A percentile compares a stretch with the other conserved stretches of the same genome.
phyloP scores from a whole-genome alignment of 2,113 vertebrate genomes.

The Macaca mulatta region DNA sequence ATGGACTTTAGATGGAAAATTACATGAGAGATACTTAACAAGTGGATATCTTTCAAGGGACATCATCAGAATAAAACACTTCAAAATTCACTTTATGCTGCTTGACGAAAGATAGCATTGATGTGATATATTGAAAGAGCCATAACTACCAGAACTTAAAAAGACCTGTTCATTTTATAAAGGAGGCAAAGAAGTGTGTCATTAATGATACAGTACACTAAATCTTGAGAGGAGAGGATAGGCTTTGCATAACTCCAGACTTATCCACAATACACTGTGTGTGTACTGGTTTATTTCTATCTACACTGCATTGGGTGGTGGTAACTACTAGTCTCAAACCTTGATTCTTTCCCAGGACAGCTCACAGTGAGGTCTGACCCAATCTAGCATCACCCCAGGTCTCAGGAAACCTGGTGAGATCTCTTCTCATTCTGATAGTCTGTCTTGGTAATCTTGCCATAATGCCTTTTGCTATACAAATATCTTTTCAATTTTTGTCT shows the following conservation, averaged over 20 bases:
- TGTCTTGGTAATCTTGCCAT: not conserved
- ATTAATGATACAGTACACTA: not conserved
- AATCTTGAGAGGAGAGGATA: not conserved
- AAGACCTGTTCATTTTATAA: slow-evolving; percentile 46
- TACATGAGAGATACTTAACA: slow-evolving; percentile 64
- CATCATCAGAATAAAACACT: slow-evolving; percentile 44
- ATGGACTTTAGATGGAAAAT: slow-evolving; percentile 44
- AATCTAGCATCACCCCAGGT: not conserved
- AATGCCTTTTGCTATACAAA: not conserved
- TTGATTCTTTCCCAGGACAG: not conserved
- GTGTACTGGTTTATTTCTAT: not conserved
- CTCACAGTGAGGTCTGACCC: not conserved
- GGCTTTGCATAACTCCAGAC: not conserved
- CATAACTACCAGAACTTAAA: not conserved
- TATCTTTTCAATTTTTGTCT: not conserved
- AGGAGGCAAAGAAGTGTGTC: not conserved
- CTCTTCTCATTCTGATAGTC: not conserved
- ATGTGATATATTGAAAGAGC: slow-evolving; percentile 34
- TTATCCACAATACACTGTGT: not conserved
- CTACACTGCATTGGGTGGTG: not conserved
- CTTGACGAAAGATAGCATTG: slow-evolving; percentile 51
- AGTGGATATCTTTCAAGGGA: slow-evolving; percentile 45
- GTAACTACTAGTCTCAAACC: not conserved
- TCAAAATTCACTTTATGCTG: slow-evolving; percentile 38
- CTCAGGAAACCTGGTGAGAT: not conserved